phyloP scores from a whole-genome alignment of 2,888 invertebrate genomes.

The Standfussiana lucernea region DNA sequence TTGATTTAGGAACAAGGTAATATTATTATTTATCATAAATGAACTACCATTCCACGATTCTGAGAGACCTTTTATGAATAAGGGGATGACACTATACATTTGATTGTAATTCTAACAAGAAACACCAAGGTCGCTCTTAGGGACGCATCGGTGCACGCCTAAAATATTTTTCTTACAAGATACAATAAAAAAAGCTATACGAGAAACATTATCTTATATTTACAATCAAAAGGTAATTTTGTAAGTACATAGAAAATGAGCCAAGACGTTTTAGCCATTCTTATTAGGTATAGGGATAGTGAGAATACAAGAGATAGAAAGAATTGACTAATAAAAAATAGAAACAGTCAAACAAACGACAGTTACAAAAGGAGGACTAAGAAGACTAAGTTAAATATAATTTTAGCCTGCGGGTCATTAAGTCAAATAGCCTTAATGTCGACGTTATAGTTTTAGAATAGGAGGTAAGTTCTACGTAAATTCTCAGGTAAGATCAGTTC shows the following conservation, averaged over 20 bases:
- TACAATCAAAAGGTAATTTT: constrained; percentile 54
- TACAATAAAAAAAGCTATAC: constrained; percentile 64
- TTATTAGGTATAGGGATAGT: background rate
- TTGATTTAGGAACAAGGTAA: background rate
- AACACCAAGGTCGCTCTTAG: constrained; percentile 37
- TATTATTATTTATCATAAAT: background rate
- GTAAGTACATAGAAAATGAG: constrained; percentile 32
- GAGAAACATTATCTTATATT: constrained; percentile 55
- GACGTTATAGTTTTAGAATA: constrained; percentile 44
- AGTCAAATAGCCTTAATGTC: constrained; percentile 22
- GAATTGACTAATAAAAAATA: constrained; percentile 2
- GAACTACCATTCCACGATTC: background rate
- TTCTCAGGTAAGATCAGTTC: constrained; percentile 55
- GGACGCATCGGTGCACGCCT: constrained; percentile 51
- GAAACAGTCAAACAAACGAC: background rate
- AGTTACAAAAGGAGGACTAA: background rate
- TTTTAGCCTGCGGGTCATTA: constrained; percentile 10
- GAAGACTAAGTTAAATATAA: constrained; percentile 3
- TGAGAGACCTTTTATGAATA: constrained; percentile 28
- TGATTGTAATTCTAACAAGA: constrained; percentile 44
- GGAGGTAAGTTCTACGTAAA: constrained; percentile 39
- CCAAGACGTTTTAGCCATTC: constrained; percentile 14
- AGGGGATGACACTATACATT: constrained; percentile 44
- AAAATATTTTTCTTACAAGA: constrained; percentile 51
- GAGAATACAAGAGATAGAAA: constrained; percentile 3